A percentile compares a stretch with the other conserved stretches of the same genome.
These are phyloP conservation scores for Meloidogyne exigua DNA, from an alignment of 1,140 invertebrate genomes.

Conservation along the genomic window DNA sequence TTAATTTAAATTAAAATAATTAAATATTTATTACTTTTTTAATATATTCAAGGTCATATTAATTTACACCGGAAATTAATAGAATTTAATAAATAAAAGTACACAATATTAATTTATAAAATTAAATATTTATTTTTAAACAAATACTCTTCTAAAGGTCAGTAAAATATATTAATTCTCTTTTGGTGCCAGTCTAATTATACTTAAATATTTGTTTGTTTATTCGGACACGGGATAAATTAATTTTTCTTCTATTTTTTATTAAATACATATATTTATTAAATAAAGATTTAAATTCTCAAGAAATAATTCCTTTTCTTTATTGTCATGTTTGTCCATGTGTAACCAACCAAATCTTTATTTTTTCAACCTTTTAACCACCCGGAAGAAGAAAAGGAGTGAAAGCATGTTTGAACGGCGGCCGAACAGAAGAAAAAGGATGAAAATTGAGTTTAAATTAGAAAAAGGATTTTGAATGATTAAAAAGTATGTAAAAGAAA, in stretches of 20 bases:
- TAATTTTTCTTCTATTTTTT: neutral
- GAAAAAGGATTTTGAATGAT: neutral
- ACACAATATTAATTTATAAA: neutral
- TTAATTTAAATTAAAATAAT: too few relatives aligned
- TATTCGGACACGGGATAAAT: neutral
- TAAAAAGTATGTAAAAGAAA: neutral
- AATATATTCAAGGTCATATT: too few relatives aligned
- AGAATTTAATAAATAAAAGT: neutral
- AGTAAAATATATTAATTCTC: neutral
- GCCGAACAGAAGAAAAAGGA: neutral
- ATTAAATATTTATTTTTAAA: neutral
- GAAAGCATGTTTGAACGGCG: neutral
- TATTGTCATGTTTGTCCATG: constrained; percentile 4
- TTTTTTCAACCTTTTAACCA: neutral
- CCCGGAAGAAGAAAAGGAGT: constrained; percentile 2
- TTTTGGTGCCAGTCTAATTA: neutral
- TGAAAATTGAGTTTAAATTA: neutral
- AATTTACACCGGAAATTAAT: neutral
- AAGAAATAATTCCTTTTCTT: neutral
- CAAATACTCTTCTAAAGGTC: neutral
- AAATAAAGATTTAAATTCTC: neutral
- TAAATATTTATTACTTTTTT: too few relatives aligned
- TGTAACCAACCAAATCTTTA: neutral
- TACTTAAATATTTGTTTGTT: neutral
- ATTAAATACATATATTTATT: neutral